Evolutionary conservation across 2,113 vertebrate species (phyloP).

Genomic region (Tursiops truncatus): DNA sequence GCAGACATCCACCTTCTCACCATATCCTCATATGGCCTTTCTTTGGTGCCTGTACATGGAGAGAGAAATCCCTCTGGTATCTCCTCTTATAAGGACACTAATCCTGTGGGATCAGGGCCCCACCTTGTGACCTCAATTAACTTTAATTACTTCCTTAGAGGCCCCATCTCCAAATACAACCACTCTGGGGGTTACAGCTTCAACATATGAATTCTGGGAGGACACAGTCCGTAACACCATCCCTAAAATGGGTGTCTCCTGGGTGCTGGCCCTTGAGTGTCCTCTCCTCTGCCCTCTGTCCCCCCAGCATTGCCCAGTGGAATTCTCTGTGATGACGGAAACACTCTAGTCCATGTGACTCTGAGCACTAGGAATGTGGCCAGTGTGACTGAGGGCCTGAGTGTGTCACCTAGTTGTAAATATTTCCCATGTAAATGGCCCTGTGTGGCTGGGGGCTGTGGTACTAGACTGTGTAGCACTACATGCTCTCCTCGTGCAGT

Average conservation of each 20-base stretch:
- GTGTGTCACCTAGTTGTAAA: rapidly evolving
- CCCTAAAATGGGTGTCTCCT: rapidly evolving
- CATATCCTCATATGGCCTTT: background rate
- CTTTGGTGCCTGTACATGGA: rapidly evolving
- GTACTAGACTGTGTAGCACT: rapidly evolving
- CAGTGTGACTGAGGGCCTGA: rapidly evolving
- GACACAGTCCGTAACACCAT: background rate
- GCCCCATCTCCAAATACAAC: background rate
- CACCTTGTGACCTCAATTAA: background rate
- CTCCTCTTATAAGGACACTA: background rate
- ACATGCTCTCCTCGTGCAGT: rapidly evolving
- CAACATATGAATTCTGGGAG: too few relatives aligned
- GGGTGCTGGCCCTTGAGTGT: rapidly evolving
- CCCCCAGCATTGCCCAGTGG: background rate
- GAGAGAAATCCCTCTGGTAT: background rate
- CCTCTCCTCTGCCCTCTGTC: background rate
- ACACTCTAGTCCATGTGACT: background rate
- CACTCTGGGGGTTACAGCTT: background rate
- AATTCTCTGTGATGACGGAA: too few relatives aligned
- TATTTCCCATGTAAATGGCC: background rate
- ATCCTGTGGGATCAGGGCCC: background rate
- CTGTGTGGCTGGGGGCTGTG: rapidly evolving
- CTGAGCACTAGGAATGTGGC: too few relatives aligned
- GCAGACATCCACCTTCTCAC: background rate
- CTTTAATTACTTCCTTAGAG: background rate